Evolutionary conservation across 2,113 vertebrate genomes (phyloP).

Genomic region (Malurus cyaneus): DNA sequence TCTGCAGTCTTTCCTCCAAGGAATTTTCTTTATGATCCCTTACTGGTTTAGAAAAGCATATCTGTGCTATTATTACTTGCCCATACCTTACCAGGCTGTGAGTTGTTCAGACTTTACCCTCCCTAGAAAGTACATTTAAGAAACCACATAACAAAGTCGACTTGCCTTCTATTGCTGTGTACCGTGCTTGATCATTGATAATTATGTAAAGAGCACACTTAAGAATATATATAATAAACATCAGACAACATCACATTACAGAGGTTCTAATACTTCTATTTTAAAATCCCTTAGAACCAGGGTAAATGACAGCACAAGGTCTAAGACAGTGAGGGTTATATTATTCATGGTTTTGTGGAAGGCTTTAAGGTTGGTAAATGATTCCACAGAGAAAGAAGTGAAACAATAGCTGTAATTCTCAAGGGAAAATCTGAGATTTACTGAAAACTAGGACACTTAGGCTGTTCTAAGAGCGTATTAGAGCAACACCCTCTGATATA

Average conservation of each 20-base stretch:
- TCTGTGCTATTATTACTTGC: background rate
- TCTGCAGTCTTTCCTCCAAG: background rate
- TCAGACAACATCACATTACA: background rate
- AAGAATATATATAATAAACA: background rate
- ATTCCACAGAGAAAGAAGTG: background rate
- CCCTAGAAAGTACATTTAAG: background rate
- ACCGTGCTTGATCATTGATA: background rate
- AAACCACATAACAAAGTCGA: background rate
- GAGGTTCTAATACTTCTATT: background rate
- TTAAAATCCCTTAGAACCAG: background rate
- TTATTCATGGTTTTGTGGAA: background rate
- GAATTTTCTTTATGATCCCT: background rate
- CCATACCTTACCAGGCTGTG: background rate
- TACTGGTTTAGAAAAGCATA: background rate
- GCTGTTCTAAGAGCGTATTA: background rate
- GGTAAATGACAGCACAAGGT: background rate
- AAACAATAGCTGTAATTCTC: background rate
- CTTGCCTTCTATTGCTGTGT: background rate
- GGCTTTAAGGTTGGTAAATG: background rate
- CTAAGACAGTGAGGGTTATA: background rate
- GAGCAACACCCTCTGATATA: background rate
- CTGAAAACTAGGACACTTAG: background rate
- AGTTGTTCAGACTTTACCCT: background rate
- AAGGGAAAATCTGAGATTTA: background rate
- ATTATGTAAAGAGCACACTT: background rate